phyloP scores from a whole-genome alignment of 2,113 vertebrate genomes.

The Chrysemys picta region DNA sequence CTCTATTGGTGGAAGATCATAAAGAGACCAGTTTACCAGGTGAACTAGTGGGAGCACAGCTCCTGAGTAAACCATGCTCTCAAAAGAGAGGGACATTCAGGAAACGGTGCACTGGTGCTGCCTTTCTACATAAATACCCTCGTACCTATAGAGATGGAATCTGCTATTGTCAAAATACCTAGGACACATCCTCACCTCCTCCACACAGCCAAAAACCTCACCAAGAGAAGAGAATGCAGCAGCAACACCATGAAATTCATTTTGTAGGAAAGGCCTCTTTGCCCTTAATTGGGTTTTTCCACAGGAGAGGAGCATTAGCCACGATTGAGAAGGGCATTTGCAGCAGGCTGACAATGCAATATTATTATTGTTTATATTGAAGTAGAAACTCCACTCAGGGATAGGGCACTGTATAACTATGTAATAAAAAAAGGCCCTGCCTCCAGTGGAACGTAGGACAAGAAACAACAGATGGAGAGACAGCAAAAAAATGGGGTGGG shows the following conservation, averaged over 20 bases:
- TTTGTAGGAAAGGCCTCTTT: neutral
- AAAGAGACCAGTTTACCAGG: too few species aligned
- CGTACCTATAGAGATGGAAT: neutral
- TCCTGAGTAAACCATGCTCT: neutral
- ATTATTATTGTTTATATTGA: neutral
- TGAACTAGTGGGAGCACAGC: neutral
- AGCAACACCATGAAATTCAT: neutral
- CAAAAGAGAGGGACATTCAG: neutral
- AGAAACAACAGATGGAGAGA: neutral
- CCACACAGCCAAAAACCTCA: neutral
- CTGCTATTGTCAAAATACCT: neutral
- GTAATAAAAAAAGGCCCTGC: neutral
- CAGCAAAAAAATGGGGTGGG: neutral
- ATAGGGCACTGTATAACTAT: neutral
- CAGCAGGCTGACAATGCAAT: neutral
- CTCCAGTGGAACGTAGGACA: neutral
- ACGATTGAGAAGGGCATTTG: neutral
- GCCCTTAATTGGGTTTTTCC: neutral
- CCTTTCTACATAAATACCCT: neutral
- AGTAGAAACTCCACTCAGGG: neutral
- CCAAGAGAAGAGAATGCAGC: neutral
- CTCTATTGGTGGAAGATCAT: neutral
- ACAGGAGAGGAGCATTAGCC: neutral
- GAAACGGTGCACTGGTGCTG: neutral
- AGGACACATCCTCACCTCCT: neutral